Evolutionary conservation across 2,797 vertebrate genomes (phyloP).

Genomic region (Halcyon badia): DNA sequence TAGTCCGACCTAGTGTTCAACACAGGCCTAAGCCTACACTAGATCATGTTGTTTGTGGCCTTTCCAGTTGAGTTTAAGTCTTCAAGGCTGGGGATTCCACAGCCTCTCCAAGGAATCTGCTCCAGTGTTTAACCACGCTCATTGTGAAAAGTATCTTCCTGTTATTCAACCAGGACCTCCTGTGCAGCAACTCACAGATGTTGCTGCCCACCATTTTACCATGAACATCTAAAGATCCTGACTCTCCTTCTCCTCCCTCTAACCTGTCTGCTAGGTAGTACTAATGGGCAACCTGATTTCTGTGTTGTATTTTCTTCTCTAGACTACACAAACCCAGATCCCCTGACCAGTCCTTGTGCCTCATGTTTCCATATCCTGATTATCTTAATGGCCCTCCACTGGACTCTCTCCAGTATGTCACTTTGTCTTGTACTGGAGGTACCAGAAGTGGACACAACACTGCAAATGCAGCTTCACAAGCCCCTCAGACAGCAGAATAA

Average conservation of each 20-base stretch:
- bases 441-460: neutral
- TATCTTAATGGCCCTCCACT: neutral
- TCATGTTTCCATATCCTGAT: neutral
- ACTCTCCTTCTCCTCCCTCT: neutral
- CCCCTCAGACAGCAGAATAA: neutral
- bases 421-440: neutral
- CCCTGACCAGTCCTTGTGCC: neutral
- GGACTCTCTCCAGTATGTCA: neutral
- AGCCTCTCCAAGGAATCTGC: neutral
- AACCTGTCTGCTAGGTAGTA: neutral
- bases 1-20: neutral
- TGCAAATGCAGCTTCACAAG: neutral
- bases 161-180: neutral
- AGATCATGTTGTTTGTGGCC: neutral
- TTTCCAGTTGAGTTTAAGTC: neutral
- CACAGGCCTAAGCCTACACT: neutral
- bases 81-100: neutral
- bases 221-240: neutral
- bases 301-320: neutral
- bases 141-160: neutral
- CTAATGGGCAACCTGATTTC: no score
- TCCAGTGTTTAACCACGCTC: neutral
- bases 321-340: neutral
- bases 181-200: neutral
- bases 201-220: neutral